Percentiles rank a stretch among this genome's conserved stretches.
These are phyloP conservation scores for Masnerella sp. DNA, from an alignment of 2,888 invertebrate species.

Conservation along the genomic window DNA sequence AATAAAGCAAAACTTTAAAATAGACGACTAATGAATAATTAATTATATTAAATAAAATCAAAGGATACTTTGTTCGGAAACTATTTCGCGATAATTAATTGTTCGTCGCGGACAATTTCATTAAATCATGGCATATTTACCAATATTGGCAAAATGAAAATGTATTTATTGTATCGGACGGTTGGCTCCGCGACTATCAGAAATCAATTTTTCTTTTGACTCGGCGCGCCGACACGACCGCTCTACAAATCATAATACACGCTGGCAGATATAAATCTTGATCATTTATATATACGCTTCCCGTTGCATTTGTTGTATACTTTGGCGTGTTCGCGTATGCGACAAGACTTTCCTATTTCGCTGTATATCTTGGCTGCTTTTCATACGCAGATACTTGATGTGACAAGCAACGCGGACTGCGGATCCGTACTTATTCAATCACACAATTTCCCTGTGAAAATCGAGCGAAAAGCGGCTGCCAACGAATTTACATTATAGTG, in stretches of 20 bases:
- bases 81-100: no score
- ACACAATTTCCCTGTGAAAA: slow-evolving; percentile 17
- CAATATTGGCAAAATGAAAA: slow-evolving; percentile 11
- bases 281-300: slow-evolving; percentile 48
- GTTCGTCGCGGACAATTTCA: no score
- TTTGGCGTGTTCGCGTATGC: slow-evolving; percentile 27
- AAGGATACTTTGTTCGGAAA: no score
- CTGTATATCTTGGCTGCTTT: slow-evolving; percentile 38
- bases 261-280: slow-evolving; percentile 48
- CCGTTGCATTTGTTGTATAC: slow-evolving; percentile 37
- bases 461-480: slow-evolving; percentile 1
- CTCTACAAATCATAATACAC: slow-evolving; percentile 49
- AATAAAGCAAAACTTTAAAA: no score
- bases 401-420: slow-evolving; percentile 30
- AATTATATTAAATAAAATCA: no score
- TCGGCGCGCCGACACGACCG: slow-evolving; percentile 41
- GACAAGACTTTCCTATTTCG: slow-evolving; percentile 51
- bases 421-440: slow-evolving; percentile 46
- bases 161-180: slow-evolving; percentile 7
- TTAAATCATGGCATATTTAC: neutral
- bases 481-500: no score
- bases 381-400: slow-evolving; percentile 28
- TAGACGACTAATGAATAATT: no score
- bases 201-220: slow-evolving; percentile 59
- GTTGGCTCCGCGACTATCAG: slow-evolving; percentile 23